A percentile compares a stretch with the other conserved stretches of the same genome.
These are phyloP conservation scores for Phylloscopus trochiloides DNA, from an alignment of 2,113 vertebrate species.

Conservation along the genomic window DNA sequence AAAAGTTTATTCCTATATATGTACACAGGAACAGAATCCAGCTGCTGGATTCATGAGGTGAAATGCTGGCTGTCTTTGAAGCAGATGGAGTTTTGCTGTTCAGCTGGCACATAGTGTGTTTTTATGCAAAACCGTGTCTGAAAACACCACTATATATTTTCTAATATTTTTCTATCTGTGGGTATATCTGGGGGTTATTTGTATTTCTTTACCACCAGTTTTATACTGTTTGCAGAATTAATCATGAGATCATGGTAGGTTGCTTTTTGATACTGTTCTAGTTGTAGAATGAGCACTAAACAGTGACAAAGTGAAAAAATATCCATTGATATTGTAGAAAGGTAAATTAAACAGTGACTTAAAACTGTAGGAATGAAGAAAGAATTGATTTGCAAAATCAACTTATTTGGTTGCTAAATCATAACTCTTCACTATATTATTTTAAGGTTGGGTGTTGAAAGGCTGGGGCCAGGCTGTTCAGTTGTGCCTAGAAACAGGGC, in stretches of 20 bases:
- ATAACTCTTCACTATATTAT: neutral
- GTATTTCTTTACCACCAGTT: neutral
- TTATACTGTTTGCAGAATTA: neutral
- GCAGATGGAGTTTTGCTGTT: slow-evolving; percentile 3
- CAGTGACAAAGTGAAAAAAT: neutral
- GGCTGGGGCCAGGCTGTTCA: neutral
- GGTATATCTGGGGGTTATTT: neutral
- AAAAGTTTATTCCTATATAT: slow-evolving; percentile 61
- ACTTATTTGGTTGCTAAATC: neutral
- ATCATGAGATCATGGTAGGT: neutral
- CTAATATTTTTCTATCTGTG: neutral
- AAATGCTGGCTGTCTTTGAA: slow-evolving; percentile 21
- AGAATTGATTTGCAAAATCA: neutral
- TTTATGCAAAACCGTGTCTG: neutral
- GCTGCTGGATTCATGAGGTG: slow-evolving; percentile 53
- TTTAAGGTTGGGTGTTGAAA: neutral
- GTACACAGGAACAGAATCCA: slow-evolving; percentile 44
- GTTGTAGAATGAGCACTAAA: neutral
- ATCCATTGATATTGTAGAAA: neutral
- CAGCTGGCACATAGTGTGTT: neutral
- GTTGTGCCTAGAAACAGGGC: neutral
- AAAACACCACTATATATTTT: neutral
- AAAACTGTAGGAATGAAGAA: neutral
- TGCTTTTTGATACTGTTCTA: neutral
- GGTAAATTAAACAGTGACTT: neutral